These are phyloP conservation scores for Eilema sororculum DNA, from an alignment of 2,888 invertebrate genomes.

Conservation along the genomic window DNA sequence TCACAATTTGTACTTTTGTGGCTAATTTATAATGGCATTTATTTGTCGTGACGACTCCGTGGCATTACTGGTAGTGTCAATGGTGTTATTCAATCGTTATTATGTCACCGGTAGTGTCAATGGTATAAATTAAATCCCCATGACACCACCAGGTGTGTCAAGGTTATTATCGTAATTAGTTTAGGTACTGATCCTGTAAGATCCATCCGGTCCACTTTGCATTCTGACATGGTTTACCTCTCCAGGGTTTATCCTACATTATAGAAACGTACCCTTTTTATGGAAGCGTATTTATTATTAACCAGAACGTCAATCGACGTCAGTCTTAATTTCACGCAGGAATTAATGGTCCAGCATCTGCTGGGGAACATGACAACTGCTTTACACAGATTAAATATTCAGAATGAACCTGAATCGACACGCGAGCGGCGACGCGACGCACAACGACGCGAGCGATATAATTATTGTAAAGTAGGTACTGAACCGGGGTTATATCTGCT, in stretches of 20 bases:
- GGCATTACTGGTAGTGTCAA: no score
- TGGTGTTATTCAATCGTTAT: no score
- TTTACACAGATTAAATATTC: conserved; percentile 56
- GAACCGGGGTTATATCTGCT: neutral
- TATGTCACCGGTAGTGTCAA: no score
- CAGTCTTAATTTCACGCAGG: conserved; percentile 32
- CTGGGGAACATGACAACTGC: conserved; percentile 52
- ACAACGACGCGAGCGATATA: neutral
- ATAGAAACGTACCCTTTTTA: neutral
- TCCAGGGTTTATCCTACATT: neutral
- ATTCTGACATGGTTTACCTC: neutral
- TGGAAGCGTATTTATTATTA: conserved; percentile 22
- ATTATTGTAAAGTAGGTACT: neutral
- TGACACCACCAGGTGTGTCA: no score
- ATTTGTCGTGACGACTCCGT: no score
- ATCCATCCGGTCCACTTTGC: conserved; percentile 6
- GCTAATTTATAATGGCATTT: neutral
- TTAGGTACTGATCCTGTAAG: neutral
- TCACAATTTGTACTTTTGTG: no score
- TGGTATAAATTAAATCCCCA: no score
- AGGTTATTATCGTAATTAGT: no score
- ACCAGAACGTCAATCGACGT: conserved; percentile 11
- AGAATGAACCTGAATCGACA: conserved; percentile 18
- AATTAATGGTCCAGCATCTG: conserved; percentile 37
- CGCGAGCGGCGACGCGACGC: neutral